A percentile compares a stretch with the other conserved stretches of the same genome.
These are phyloP conservation scores for Uromys caudimaculatus DNA, from an alignment of 2,797 vertebrate genomes.

Conservation along the genomic window DNA sequence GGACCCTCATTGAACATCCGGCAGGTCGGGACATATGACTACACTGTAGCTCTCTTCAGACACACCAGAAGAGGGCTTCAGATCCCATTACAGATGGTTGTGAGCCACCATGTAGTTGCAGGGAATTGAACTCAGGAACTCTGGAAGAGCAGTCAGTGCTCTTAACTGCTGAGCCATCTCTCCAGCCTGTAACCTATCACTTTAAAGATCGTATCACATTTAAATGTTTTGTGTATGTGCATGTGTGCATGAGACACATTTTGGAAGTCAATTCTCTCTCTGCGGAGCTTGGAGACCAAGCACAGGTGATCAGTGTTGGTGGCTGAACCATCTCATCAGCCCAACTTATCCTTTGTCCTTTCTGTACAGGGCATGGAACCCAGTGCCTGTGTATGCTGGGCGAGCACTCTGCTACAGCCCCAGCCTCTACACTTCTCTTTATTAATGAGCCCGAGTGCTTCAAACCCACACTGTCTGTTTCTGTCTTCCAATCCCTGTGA, in stretches of 20 bases:
- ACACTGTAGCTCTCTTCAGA: too few species aligned
- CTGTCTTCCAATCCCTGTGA: not conserved
- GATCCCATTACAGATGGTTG: too few species aligned
- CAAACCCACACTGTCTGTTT: not conserved
- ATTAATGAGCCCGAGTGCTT: not conserved
- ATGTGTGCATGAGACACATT: not conserved
- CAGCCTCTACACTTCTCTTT: not conserved
- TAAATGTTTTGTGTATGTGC: not conserved
- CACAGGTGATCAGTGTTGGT: not conserved
- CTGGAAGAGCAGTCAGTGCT: too few species aligned
- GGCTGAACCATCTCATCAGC: too few species aligned
- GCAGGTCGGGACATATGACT: too few species aligned
- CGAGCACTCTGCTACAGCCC: not conserved
- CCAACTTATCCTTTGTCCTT: not conserved
- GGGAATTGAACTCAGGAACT: too few species aligned
- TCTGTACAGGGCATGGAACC: not conserved
- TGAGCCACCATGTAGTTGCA: too few species aligned
- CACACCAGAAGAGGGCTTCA: too few species aligned
- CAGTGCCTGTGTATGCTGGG: not conserved
- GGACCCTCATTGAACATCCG: too few species aligned
- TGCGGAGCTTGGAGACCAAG: not conserved
- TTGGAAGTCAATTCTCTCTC: not conserved
- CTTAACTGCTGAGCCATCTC: too few species aligned
- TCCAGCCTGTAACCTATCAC: not conserved
- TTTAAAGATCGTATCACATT: not conserved